Evolutionary conservation across 2,113 vertebrate genomes (phyloP).

Genomic region (Tachuris rubrigastra): DNA sequence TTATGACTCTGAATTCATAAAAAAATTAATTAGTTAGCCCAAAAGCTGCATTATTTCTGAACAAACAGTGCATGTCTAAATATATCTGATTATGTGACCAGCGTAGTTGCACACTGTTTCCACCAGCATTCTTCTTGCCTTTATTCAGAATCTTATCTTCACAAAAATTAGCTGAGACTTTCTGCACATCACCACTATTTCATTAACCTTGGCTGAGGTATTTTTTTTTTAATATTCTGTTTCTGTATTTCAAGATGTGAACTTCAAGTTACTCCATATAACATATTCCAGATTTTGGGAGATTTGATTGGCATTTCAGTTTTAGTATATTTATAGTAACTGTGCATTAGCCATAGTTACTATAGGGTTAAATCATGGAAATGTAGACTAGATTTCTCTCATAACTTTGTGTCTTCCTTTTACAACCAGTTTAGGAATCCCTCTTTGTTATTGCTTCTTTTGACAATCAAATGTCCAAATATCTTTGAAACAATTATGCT

Average conservation of each 20-base stretch:
- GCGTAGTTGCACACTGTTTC: not conserved
- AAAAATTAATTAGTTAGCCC: not conserved
- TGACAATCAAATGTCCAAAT: accelerated
- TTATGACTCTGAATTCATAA: not conserved
- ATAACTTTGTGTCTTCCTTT: not conserved
- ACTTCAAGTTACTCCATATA: not conserved
- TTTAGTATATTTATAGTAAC: not conserved
- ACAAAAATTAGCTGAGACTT: not conserved
- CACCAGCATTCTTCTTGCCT: not conserved
- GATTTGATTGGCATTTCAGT: not conserved
- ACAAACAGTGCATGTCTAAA: not conserved
- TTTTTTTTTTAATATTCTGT: not conserved
- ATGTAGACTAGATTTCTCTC: not conserved
- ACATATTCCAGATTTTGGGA: not conserved
- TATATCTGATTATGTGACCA: not conserved
- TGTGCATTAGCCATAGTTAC: not conserved
- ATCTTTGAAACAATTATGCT: not conserved
- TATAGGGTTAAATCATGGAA: not conserved
- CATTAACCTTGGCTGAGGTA: not conserved
- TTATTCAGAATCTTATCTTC: not conserved
- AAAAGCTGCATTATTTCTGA: not conserved
- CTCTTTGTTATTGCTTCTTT: not conserved
- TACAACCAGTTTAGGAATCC: not conserved
- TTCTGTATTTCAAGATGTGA: not conserved
- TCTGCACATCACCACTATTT: not conserved